Conservation (phyloP, 1,140 invertebrate genomes). For the Notospermus geniculatus region DNA sequence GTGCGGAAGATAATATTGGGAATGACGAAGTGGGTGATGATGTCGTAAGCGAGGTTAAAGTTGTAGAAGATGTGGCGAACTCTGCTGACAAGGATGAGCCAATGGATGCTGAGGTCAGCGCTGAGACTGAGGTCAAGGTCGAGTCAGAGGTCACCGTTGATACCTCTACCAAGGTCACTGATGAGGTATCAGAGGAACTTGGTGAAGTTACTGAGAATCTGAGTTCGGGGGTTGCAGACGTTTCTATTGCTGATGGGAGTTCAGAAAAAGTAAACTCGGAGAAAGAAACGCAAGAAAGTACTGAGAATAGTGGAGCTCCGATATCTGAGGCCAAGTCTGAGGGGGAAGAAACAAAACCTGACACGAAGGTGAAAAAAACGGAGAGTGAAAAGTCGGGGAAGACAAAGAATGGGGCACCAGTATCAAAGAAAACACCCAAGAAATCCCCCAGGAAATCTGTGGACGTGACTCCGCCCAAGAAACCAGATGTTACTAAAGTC, state of each 20-base stretch:
- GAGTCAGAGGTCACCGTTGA: slow-evolving; percentile 9
- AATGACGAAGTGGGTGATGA: neutral
- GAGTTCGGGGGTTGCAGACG: neutral
- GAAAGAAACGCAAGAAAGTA: neutral
- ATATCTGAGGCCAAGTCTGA: slow-evolving; percentile 1
- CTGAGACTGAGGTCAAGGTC: slow-evolving; percentile 7
- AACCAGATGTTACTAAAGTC: slow-evolving; percentile 51
- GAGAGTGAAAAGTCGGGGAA: slow-evolving; percentile 19
- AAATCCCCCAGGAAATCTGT: slow-evolving; percentile 10
- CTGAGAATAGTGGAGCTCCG: neutral
- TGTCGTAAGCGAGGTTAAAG: neutral
- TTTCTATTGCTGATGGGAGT: neutral
- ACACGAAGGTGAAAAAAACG: slow-evolving; percentile 57
- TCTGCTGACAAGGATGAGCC: slow-evolving; percentile 10
- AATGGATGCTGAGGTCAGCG: slow-evolving; percentile 10
- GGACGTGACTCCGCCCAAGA: slow-evolving; percentile 27
- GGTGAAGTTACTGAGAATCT: neutral
- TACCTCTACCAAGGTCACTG: neutral
- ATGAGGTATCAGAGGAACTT: neutral
- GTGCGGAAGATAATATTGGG: neutral
- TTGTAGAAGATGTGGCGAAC: neutral
- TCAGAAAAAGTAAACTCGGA: neutral
- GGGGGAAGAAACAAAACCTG: neutral
- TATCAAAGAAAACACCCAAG: slow-evolving; percentile 27
- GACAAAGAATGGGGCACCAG: slow-evolving; percentile 20